Evolutionary conservation across 2,797 vertebrate genomes (phyloP).

Genomic region (Coccyzus lansbergi): DNA sequence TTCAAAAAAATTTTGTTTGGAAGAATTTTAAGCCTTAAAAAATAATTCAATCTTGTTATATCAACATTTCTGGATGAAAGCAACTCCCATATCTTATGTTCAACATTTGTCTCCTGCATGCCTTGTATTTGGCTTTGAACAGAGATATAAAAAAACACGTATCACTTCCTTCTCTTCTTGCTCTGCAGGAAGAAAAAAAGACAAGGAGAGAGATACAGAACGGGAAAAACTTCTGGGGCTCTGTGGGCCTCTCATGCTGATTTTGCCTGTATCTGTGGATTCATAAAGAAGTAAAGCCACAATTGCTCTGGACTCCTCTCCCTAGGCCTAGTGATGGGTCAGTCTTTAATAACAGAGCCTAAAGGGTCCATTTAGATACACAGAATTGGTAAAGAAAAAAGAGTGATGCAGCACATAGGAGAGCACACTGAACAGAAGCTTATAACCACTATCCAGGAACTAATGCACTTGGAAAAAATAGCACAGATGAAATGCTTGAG

Average conservation of each 20-base stretch:
- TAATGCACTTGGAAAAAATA: background rate
- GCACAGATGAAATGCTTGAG: background rate
- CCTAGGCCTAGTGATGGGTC: background rate
- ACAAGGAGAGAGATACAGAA: background rate
- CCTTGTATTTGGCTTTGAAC: background rate
- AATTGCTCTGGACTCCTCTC: background rate
- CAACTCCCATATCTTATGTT: background rate
- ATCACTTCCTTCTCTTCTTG: background rate
- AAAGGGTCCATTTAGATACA: background rate
- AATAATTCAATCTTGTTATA: background rate
- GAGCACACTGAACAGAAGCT: background rate
- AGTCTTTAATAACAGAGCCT: background rate
- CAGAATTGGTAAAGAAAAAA: background rate
- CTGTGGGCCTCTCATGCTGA: background rate
- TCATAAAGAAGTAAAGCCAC: background rate
- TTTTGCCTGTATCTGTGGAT: background rate
- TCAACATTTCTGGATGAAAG: conserved; percentile 15
- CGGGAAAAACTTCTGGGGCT: background rate
- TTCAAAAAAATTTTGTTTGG: conserved; percentile 11
- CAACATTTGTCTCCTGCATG: background rate
- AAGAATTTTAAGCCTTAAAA: background rate
- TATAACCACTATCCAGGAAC: background rate
- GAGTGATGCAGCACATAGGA: background rate
- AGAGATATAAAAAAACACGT: background rate
- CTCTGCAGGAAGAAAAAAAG: background rate